Evolutionary conservation across 2,113 vertebrate genomes (phyloP), one percentile per base, ranked within the genome.

Genomic region (Epinephelus moara): DNA sequence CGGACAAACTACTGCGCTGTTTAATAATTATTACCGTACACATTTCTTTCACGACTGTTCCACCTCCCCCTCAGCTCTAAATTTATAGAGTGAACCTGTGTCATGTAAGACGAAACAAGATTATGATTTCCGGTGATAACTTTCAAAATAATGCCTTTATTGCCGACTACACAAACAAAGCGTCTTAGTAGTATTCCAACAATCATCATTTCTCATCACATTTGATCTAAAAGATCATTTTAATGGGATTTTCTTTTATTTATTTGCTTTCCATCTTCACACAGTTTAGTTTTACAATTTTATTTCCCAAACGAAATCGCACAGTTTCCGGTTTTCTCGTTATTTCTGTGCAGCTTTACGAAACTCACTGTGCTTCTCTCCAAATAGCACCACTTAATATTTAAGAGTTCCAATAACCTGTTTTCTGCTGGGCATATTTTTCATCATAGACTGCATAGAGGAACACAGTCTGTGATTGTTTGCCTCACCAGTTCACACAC

Each of bases 81-180:
- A 15, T 63, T 37, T 15, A 18, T 37, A 40, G 77, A 61, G 30
- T 56, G 33, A 62, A 37, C 4, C 12, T 4, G 25, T 30, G 11
- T 62, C 56, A 49, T 25, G 9, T 0, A 0, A 61, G 8, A 4
- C 9, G 11, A 62, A 77, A 23, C 2, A 15, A 45, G 3, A 21
- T 0, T 0, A 2, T 5, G 2, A 14, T 67, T 78, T 68, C 61
- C 61, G 69, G 60, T 45, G 0, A 33, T 1, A 25, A 7, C 81
- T 71, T 71, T 83, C 63, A 79, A 74, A 84, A 64, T 57, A 85
- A 80, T 7, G 30, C 2, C 1, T 3, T 6, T 0, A 53, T 8
- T 52, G 4, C 1, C 15, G 0, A 15, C 4, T 12, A 23, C 2
- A 19, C 2, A 55, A 4, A 18, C 10, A 76, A 4, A 37, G 15